Evolutionary conservation across 2,797 vertebrate genomes (phyloP), one percentile per base, ranked within the genome.

Genomic region (Acipenser ruthenus): DNA sequence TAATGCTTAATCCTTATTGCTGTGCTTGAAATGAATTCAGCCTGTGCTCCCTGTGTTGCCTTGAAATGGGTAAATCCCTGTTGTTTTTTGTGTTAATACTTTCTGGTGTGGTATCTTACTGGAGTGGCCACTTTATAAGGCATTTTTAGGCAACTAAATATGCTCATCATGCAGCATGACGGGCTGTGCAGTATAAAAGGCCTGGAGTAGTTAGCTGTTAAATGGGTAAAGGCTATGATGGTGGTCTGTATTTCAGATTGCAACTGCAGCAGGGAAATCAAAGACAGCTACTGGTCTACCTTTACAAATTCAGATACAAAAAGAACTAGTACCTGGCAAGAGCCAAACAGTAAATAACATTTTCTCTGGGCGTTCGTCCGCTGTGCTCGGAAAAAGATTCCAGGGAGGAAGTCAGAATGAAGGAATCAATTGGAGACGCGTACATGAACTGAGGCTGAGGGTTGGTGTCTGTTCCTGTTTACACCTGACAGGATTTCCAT

Each of bases 281-380:
- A 58, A 23, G 65, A 52, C 6, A 5, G 23, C 4, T 37, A 37
- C 23, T 0, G 37, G 37, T 37, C 5, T 37, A 37, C 5, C 37
- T 37, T 37, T 37, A 37, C 37, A 37, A 37, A 37, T 37, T 37
- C 37, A 37, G 37, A 37, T 37, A 50, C n/a, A 37, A 23, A 37
- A 48, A 12, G 52, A 50, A 49, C 65, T 50, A 7, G 6, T 77
- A 91, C 90, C 89, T 91, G 63, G 87, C 87, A 53, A 86, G 67
- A 6, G 79, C 82, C 69, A 89, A 73, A 73, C 75, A 89, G 77
- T 86, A 73, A 67, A 84, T 67, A 10, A 88, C 87, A 0, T 88
- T 90, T 73, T 89, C 78, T 68, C 87, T 82, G 7, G 73, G 72
- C 37, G 83, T 87, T 71, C 48, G 78, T 13, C 79, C 80, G 50